A percentile compares a stretch with the other conserved stretches of the same genome.
phyloP scores from a whole-genome alignment of 2,113 vertebrate genomes.

The Aspiorhynchus laticeps region DNA sequence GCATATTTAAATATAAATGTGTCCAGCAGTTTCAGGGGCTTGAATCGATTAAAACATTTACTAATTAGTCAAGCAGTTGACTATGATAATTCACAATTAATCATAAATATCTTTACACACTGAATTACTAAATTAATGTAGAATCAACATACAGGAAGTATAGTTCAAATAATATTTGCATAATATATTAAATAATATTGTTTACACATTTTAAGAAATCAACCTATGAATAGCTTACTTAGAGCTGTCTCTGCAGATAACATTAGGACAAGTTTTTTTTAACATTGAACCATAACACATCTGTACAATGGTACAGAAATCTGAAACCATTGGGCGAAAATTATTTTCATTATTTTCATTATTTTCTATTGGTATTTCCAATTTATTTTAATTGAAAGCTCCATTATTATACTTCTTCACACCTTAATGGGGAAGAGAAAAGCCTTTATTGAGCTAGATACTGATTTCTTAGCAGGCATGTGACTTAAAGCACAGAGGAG shows the following conservation, averaged over 20 bases:
- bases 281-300: not conserved
- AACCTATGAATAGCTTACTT: not conserved
- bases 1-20: not conserved
- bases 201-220: not conserved
- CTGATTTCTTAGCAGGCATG: not conserved
- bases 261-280: not conserved
- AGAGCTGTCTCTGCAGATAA: not conserved
- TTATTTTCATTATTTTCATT: too few species aligned
- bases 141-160: not conserved
- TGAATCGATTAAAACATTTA: not conserved
- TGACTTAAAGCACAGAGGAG: not conserved
- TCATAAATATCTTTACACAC: not conserved
- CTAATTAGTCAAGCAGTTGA: not conserved
- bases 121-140: not conserved
- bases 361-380: not conserved
- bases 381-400: conserved; percentile 5
- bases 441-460: conserved; percentile 1
- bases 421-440: not conserved
- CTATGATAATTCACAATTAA: not conserved
- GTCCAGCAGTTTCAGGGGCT: not conserved
- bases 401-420: not conserved
- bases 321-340: not conserved
- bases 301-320: too few species aligned
- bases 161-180: too few species aligned
- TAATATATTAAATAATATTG: not conserved